Conservation (phyloP, 2,888 invertebrate species). For the Cheilosia urbana region DNA sequence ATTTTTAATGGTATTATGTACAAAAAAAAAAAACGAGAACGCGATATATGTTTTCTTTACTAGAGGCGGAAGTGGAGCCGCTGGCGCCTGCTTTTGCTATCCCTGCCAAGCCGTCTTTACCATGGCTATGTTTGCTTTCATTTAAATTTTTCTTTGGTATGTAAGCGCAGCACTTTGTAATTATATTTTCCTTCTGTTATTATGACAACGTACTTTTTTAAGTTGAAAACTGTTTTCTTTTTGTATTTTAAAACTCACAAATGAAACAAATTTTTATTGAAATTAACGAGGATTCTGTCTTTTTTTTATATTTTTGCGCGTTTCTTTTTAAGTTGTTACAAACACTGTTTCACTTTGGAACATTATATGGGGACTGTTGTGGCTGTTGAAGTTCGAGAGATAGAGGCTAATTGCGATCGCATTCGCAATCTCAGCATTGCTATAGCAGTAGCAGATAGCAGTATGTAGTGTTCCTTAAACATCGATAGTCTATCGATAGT, state of each 20-base stretch:
- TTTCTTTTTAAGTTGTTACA: background rate
- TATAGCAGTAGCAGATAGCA: no score
- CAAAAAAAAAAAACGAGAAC: slow-evolving; percentile 45
- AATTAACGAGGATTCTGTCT: slow-evolving; percentile 33
- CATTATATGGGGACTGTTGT: no score
- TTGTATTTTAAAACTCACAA: slow-evolving; percentile 57
- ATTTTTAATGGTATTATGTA: slow-evolving; percentile 74
- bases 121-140: background rate
- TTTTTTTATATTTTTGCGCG: background rate
- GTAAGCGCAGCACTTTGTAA: slow-evolving; percentile 64
- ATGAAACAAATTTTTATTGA: slow-evolving; percentile 54
- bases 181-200: slow-evolving; percentile 61
- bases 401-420: no score
- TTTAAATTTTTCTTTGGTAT: slow-evolving; percentile 24
- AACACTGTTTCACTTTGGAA: no score
- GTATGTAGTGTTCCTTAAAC: no score
- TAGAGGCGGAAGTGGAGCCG: background rate
- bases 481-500: no score
- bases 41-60: slow-evolving; percentile 28
- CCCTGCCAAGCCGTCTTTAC: no score
- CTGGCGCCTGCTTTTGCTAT: no score
- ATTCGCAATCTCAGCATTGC: no score
- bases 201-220: slow-evolving; percentile 46
- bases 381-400: no score
- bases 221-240: slow-evolving; percentile 53